Evolutionary conservation across 2,113 vertebrate genomes (phyloP), one percentile per base, ranked within the genome.

Genomic region (Bostrychus sinensis): DNA sequence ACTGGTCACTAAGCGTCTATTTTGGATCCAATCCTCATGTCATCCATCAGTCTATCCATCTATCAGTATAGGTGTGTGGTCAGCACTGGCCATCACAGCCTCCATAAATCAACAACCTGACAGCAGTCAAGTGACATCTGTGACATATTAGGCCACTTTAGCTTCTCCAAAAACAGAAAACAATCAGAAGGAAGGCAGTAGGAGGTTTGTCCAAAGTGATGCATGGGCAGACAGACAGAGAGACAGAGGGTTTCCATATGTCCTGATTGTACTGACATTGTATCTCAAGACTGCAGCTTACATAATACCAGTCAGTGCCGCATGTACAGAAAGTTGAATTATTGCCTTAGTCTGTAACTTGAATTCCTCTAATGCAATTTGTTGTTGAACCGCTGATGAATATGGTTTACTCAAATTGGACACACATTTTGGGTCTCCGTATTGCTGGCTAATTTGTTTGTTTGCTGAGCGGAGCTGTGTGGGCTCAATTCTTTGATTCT

Each of bases 61-160:
- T 68, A 53, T 64, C 54, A 63, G 71, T 60, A 58, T 19, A 41
- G 56, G 66, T 73, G 82, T 78, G 82, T 82, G 74, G 83, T 80
- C 89, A 90, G 82, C 83, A 81, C 67, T 70, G 79, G 67, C 80
- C 81, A 71, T 70, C 77, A 54, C 5, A 5, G 37, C 17, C 61
- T 72, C 76, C 78, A 77, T 87, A 68, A 82, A 85, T 89, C 86
- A 87, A 59, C 61, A 50, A 62, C 53, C 65, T 69, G 86, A 84
- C 86, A 83, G 62, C 73, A 55, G 46, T 68, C 64, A 80, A 73
- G 67, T 77, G 81, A 84, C 66, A 54, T 59, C 43, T 56, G 65
- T 81, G 86, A 88, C 87, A 82, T 69, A 78, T 65, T 72, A 82
- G 75, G 75, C 81, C 67, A 82, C 71, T 84, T 87, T 80, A 63